Conservation (phyloP, 92 coral and sea anemone species). For the Zoanthus sansibaricus region DNA sequence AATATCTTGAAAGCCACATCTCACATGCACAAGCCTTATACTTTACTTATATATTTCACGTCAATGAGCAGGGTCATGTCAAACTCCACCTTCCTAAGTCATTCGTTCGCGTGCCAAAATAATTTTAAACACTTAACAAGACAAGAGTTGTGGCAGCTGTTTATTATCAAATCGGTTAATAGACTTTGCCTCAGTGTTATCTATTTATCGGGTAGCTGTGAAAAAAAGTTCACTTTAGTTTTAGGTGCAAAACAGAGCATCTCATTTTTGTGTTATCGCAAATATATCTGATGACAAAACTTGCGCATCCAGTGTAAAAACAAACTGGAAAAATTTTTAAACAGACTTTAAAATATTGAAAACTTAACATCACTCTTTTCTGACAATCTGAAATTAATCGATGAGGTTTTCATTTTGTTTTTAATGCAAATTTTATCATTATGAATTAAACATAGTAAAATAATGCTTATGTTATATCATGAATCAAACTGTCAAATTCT, state of each 20-base stretch:
- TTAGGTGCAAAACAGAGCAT: background rate
- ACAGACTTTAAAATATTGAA: background rate
- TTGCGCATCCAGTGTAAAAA: background rate
- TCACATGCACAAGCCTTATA: too few species aligned
- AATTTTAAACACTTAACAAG: conserved; percentile 23
- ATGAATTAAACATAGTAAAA: too few species aligned
- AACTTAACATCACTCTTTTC: background rate
- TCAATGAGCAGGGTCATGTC: too few species aligned
- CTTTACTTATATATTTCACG: too few species aligned
- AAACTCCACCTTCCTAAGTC: background rate
- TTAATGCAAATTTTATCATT: too few species aligned
- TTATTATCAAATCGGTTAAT: background rate
- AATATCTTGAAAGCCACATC: too few species aligned
- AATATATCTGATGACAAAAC: background rate
- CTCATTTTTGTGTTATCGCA: background rate
- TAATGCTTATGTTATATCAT: too few species aligned
- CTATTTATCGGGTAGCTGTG: background rate
- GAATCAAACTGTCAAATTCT: too few species aligned
- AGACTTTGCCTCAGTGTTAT: background rate
- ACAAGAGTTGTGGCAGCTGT: background rate
- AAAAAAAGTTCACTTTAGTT: background rate
- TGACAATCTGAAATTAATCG: background rate
- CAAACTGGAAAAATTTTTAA: background rate
- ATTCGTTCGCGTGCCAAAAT: conserved; percentile 41
- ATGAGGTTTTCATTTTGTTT: too few species aligned